phyloP scores from a whole-genome alignment of 2,797 vertebrate genomes.

The Neosilurus mollespiculum region DNA sequence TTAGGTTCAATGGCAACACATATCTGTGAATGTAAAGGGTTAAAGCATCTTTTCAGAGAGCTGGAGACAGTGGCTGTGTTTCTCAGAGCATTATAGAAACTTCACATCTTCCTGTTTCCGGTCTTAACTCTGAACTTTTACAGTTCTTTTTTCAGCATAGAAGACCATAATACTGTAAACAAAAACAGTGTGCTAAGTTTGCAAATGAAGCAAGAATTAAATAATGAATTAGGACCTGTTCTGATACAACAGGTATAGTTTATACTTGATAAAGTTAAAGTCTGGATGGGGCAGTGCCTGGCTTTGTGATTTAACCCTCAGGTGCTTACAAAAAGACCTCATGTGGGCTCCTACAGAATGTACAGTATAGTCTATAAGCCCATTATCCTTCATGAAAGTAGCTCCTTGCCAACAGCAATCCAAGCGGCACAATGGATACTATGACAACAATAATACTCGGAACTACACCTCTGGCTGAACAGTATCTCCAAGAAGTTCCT shows the following conservation, averaged over 20 bases:
- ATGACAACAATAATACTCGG: conserved; percentile 40
- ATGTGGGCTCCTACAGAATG: conserved; percentile 25
- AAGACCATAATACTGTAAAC: not conserved
- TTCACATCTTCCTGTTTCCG: conserved; percentile 49
- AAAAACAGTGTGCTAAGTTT: not conserved
- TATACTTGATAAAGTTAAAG: conserved; percentile 9
- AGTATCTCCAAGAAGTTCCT: conserved; percentile 3
- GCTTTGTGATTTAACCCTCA: conserved; percentile 46
- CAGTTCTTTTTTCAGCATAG: conserved; percentile 6
- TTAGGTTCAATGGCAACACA: conserved; percentile 6
- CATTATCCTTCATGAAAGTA: conserved; percentile 45
- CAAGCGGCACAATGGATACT: conserved; percentile 36
- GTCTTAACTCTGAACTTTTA: conserved; percentile 23
- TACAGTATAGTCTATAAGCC: conserved; percentile 30
- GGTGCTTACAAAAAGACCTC: conserved; percentile 39
- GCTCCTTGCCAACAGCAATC: conserved; percentile 28
- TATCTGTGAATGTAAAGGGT: not conserved
- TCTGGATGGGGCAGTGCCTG: conserved; percentile 8
- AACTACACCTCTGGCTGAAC: conserved; percentile 25
- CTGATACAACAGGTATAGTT: not conserved
- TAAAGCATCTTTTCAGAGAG: conserved; percentile 2
- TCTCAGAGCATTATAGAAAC: conserved; percentile 36
- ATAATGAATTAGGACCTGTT: not conserved
- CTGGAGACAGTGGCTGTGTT: not conserved
- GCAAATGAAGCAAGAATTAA: not conserved